Percentiles rank a stretch among this genome's conserved stretches.
Evolutionary conservation across 64 coral and sea anemone genomes (phyloP).

Genomic region (Astreopora myriophthalma): DNA sequence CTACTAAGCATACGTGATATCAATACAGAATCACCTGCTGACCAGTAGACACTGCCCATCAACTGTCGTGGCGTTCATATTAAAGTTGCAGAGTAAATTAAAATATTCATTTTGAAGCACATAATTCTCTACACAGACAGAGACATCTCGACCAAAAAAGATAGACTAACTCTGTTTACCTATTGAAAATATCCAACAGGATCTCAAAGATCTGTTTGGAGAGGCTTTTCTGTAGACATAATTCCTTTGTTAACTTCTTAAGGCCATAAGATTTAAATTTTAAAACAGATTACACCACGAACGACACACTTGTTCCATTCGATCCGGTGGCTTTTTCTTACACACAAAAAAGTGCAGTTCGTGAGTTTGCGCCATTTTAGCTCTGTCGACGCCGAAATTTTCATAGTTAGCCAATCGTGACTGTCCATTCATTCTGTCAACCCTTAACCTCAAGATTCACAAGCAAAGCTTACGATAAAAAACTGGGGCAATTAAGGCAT

Average conservation of each 20-base stretch:
- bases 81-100: not conserved
- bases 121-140: not conserved
- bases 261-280: not conserved
- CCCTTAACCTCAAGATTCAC: conserved; percentile 7
- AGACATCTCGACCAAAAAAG: conserved; percentile 17
- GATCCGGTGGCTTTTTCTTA: not conserved
- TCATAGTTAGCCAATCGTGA: not conserved
- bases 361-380: too few relatives aligned
- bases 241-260: not conserved
- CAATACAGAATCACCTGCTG: not conserved
- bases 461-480: not conserved
- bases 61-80: not conserved
- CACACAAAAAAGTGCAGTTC: not conserved
- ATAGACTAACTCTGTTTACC: conserved; percentile 21
- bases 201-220: conserved; percentile 24
- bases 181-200: not conserved
- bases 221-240: not conserved
- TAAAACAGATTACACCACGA: not conserved
- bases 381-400: not conserved
- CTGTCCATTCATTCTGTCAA: not conserved
- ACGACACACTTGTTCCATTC: not conserved
- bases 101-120: conserved; percentile 21
- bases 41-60: not conserved
- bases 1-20: not conserved
- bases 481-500: conserved; percentile 4